phyloP scores from a whole-genome alignment of 1,140 invertebrate genomes.

The Papilio dardanus region DNA sequence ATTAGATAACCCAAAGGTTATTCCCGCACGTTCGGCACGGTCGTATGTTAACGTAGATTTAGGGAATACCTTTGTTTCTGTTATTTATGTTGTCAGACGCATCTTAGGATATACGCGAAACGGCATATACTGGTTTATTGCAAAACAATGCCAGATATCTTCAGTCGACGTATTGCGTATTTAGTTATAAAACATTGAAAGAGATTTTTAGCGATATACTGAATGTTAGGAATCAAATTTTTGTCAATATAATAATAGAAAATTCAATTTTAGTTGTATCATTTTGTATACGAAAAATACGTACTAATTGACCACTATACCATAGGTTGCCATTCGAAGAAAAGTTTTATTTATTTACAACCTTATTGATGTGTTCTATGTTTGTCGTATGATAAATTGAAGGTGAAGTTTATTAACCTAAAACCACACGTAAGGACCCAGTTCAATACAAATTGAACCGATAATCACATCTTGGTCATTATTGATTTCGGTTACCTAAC shows the following conservation, averaged over 20 bases:
- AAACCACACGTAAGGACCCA: background rate
- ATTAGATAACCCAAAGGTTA: background rate
- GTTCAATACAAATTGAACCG: background rate
- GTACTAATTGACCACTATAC: no score
- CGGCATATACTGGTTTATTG: background rate
- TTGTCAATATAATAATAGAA: no score
- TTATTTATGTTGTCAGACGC: background rate
- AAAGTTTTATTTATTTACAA: no score
- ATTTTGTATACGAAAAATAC: no score
- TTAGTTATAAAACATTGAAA: no score
- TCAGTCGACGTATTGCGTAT: no score
- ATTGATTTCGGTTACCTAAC: no score
- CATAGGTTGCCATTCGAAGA: no score
- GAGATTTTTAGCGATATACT: no score
- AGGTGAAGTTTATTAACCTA: background rate
- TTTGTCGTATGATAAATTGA: background rate
- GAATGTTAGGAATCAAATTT: no score
- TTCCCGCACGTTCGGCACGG: background rate
- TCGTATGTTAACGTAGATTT: slow-evolving; percentile 3
- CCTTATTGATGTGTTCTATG: background rate
- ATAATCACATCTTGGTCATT: no score
- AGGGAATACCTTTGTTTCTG: slow-evolving; percentile 2
- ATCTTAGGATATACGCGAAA: background rate
- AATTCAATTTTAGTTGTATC: no score
- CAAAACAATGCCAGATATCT: background rate